Evolutionary conservation across 2,113 vertebrate genomes (phyloP).

Genomic region (Stigmatopora nigra): DNA sequence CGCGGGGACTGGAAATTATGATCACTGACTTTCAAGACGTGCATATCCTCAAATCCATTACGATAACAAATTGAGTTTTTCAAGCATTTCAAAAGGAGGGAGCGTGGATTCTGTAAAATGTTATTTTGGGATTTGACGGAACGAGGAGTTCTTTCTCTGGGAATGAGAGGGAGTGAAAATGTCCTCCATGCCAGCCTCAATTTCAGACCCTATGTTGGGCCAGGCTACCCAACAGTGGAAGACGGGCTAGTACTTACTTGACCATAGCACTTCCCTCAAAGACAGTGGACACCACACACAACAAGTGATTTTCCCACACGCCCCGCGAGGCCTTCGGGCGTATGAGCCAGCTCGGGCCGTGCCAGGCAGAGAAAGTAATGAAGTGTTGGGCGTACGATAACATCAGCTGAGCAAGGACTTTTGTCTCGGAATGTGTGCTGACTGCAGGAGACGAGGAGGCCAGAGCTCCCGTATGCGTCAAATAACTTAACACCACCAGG

Average conservation of each 20-base stretch:
- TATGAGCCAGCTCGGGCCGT: neutral
- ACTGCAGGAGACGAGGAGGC: slow-evolving; percentile 30
- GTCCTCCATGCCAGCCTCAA: too few species aligned
- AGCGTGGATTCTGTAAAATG: too few species aligned
- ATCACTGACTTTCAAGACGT: too few species aligned
- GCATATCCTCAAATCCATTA: too few species aligned
- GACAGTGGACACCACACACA: slow-evolving; percentile 44
- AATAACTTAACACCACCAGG: slow-evolving; percentile 42
- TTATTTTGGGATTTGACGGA: too few species aligned
- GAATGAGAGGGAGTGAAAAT: too few species aligned
- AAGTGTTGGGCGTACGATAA: slow-evolving; percentile 36
- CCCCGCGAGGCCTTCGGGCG: neutral
- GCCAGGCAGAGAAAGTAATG: neutral
- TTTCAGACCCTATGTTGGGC: slow-evolving; percentile 46
- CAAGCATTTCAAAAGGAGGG: too few species aligned
- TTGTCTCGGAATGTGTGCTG: slow-evolving; percentile 41
- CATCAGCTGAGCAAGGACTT: slow-evolving; percentile 40
- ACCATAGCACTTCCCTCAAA: slow-evolving; percentile 24
- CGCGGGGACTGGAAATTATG: too few species aligned
- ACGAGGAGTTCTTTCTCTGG: too few species aligned
- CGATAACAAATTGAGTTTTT: too few species aligned
- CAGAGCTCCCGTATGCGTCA: slow-evolving; percentile 44
- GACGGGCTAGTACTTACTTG: slow-evolving; percentile 21
- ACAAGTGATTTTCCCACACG: slow-evolving; percentile 51
- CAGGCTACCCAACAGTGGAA: slow-evolving; percentile 41